Conservation (phyloP, 2,113 vertebrate species). For the Pedionomus torquatus region DNA sequence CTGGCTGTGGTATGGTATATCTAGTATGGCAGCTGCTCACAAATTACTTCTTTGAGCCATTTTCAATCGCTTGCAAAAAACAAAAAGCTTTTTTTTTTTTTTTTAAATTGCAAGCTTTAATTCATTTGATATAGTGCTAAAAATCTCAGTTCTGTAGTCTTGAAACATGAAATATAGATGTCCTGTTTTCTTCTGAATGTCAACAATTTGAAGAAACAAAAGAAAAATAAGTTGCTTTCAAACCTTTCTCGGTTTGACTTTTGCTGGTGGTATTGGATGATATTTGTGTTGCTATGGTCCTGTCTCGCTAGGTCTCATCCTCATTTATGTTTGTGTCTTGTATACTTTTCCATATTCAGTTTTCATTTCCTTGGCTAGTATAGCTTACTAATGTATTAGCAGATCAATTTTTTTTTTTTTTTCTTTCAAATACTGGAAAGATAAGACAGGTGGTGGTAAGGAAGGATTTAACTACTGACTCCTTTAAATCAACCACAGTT, state of each 20-base stretch:
- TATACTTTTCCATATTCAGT: neutral
- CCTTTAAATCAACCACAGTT: neutral
- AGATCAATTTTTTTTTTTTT: neutral
- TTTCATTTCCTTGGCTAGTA: neutral
- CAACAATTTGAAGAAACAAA: neutral
- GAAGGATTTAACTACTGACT: neutral
- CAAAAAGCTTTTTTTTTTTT: neutral
- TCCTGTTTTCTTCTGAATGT: neutral
- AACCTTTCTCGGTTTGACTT: neutral
- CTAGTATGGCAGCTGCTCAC: neutral
- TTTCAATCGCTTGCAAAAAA: neutral
- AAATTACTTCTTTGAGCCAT: neutral
- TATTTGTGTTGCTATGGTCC: neutral
- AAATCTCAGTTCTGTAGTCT: neutral
- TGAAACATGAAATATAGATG: neutral
- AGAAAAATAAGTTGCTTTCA: neutral
- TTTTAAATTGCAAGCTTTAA: neutral
- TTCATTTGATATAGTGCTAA: neutral
- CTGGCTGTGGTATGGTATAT: neutral
- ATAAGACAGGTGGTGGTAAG: neutral
- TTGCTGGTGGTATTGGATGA: neutral
- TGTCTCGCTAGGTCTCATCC: neutral
- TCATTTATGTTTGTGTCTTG: neutral
- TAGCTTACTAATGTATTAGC: neutral
- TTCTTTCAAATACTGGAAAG: neutral